Evolutionary conservation across 2,797 vertebrate species (phyloP), one percentile per base, ranked within the genome.

Genomic region (Halcyon chelicuti): DNA sequence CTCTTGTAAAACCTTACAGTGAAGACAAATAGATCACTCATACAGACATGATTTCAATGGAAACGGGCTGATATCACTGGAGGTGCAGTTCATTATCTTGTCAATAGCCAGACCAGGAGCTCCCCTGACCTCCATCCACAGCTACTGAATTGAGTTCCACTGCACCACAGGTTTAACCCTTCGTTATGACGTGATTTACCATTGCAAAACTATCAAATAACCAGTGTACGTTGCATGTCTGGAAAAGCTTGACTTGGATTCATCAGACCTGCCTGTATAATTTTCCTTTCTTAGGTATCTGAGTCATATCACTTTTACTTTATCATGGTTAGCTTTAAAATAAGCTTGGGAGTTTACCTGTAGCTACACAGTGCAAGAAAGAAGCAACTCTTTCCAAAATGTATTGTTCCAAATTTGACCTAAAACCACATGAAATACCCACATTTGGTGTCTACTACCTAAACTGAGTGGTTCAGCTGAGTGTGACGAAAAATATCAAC

Each of bases 71-170:
- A 4, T 90, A 91, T 60, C 82, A 88, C 68, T 58, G 37, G 37
- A 90, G 70, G 51, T 21, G 5, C 33, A 83, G 85, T 52, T 88
- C 89, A 85, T 93, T 79, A 85, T 55, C 91, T 94, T 88, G 70
- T 94, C 86, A 94, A 95, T 14, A 66, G 82, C 35, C 74, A 93
- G 66, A 79, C 65, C 62, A 90, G 80, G 81, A 95, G 84, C 23
- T 86, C 33, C 57, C 51, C 55, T 67, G 76, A 92, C 77, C 83
- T 88, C 63, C 33, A 81, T 5, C 78, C 71, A 42, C 49, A 63
- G 74, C 28, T 33, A 81, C 14, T 7, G 25, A 54, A 76, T 62
- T 75, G 66, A 90, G 33, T 29, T 83, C 35, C 39, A 33, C 42
- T 21, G 12, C 58, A 62, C 14, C 5, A 1, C 51, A 74, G 52